Evolutionary conservation across 2,888 invertebrate genomes (phyloP), one percentile per base, ranked within the genome.

Genomic region (Nomada goodeniana): DNA sequence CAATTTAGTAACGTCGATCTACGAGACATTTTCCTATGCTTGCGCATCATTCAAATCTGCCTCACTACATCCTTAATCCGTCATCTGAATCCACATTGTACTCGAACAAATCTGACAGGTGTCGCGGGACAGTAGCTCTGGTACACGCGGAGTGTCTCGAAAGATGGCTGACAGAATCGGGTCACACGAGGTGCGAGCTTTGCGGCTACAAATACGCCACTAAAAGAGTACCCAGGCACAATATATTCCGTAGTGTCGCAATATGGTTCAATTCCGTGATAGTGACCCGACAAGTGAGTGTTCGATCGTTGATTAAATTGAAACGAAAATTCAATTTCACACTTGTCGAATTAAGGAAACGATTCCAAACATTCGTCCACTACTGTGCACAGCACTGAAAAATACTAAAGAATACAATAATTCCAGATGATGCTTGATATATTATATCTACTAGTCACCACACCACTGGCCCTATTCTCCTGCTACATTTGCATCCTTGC

Each of bases 151-250:
- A 94, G 69, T 95, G 95, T 86, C 93, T 95, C 77, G 95, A 95
- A 88, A 93, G 94, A 70, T 95, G 95, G 95, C 92, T 95, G 26
- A 95, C 95, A 29, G 94, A 95, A 87, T 94, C 94, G n/a, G 94
- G 95, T 44, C 92, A 93, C 81, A 93, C 93, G 47, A 91, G 91
- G 76, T 95, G 95, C 91, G 95, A 95, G 90, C 93, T 95, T 59
- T 95, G 95, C 91, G 94, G 94, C 69, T 94, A 94, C 88, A 91
- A 93, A 47, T 95, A 94, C 88, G 89, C 93, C 23, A 94, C 95
- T 9, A 91, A 90, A 55, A 89, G 91, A 65, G 92, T 93, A 2
- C 92, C 90, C 0, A 89, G 93, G 47, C 88, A 93, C 83, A 92
- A 90, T 26, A 72, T 93, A 7, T 67, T 90, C 3, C 91, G 91